Conservation (phyloP, 92 coral and sea anemone species). For the Blastomussa wellsi region DNA sequence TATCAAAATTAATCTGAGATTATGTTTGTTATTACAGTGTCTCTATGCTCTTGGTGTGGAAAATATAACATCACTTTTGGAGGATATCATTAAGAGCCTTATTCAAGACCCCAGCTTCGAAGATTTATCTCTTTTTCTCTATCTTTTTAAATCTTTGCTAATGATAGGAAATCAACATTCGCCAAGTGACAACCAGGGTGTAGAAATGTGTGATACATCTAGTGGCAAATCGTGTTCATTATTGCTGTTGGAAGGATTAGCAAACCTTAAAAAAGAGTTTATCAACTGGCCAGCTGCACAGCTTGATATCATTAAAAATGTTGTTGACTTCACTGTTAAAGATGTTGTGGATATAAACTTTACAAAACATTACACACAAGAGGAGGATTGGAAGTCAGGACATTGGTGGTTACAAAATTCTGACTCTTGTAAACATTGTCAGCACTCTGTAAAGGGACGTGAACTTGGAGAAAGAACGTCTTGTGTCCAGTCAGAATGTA, state of each 20-base stretch:
- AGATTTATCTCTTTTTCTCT: conserved; percentile 26
- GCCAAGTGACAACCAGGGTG: background rate
- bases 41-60: conserved; percentile 19
- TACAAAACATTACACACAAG: background rate
- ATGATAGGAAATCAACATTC: background rate
- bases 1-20: too few species aligned
- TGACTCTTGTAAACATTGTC: background rate
- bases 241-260: conserved; percentile 19
- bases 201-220: background rate
- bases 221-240: background rate
- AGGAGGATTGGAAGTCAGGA: background rate
- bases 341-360: conserved; percentile 15
- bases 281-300: conserved; percentile 21
- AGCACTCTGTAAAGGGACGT: background rate
- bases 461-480: background rate
- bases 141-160: conserved; percentile 25
- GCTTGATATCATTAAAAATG: conserved; percentile 10
- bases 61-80: conserved; percentile 1
- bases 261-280: conserved; percentile 6
- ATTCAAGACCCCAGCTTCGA: conserved; percentile 17
- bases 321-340: conserved; percentile 15
- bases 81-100: conserved; percentile 21
- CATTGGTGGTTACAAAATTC: background rate
- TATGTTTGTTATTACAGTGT: conserved; percentile 18
- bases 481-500: background rate